Percentiles rank a stretch among this genome's conserved stretches.
Evolutionary conservation across 2,797 vertebrate genomes (phyloP).

Genomic region (Rhinogobio ventralis): DNA sequence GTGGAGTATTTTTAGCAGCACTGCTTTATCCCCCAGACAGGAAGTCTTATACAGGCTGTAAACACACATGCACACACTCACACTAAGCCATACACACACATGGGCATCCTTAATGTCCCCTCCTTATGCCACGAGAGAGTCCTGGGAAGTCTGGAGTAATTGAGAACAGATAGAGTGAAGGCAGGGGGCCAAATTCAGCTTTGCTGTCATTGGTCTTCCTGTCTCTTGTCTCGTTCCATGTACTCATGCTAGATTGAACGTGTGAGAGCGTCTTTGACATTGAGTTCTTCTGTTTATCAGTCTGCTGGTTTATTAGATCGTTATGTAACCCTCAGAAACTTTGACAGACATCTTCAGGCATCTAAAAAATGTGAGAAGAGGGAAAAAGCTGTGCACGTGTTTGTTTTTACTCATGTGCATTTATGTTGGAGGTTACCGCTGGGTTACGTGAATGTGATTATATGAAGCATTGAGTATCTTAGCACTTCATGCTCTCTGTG

Average conservation of each 20-base stretch:
- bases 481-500: neutral
- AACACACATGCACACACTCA: conserved; percentile 67
- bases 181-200: conserved; percentile 40
- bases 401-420: conserved; percentile 14
- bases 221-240: neutral
- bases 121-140: conserved; percentile 51
- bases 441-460: neutral
- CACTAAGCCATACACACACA: conserved; percentile 42
- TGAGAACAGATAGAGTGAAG: conserved; percentile 52
- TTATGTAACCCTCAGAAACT: conserved; percentile 23
- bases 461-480: neutral
- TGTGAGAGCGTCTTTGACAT: conserved; percentile 5
- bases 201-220: conserved; percentile 38
- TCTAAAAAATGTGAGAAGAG: neutral
- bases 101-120: conserved; percentile 42
- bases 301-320: conserved; percentile 19
- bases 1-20: conserved; percentile 79
- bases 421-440: neutral
- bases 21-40: conserved; percentile 71
- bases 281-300: conserved; percentile 23
- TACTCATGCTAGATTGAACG: neutral
- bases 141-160: conserved; percentile 51
- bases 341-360: neutral
- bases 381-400: neutral
- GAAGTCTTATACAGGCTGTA: conserved; percentile 73